Conservation (phyloP, 1,140 invertebrate species). For the Oncopeltus fasciatus region DNA sequence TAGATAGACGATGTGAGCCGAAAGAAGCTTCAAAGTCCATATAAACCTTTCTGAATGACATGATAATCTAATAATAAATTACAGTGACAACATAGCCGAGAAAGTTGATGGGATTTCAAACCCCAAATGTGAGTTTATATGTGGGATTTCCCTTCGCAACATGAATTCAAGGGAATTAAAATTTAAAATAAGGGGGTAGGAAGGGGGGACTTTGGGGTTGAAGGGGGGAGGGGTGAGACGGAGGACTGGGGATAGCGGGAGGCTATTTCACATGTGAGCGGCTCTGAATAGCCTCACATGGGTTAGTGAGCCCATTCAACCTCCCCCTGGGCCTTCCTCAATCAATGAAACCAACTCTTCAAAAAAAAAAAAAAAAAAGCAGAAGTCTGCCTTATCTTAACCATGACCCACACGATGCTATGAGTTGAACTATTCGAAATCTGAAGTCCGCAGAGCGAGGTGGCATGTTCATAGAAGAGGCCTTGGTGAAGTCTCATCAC, state of each 20-base stretch:
- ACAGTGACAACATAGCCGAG: no score
- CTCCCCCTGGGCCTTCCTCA: neutral
- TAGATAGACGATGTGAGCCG: no score
- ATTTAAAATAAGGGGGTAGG: neutral
- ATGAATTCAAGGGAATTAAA: neutral
- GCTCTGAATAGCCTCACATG: neutral
- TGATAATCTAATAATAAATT: no score
- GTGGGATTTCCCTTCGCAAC: neutral
- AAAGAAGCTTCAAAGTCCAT: no score
- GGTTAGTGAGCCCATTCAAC: slow-evolving; percentile 1
- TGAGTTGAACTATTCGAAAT: no score
- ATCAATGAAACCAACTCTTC: neutral
- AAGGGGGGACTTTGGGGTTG: neutral
- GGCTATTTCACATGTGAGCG: neutral
- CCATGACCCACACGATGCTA: neutral
- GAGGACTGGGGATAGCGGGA: neutral
- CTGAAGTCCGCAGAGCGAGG: no score
- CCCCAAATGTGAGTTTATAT: neutral
- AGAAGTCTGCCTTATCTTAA: neutral
- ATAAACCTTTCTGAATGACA: no score
- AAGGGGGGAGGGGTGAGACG: no score
- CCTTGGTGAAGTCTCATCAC: no score
- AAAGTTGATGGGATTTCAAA: neutral
- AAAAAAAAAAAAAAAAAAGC: neutral
- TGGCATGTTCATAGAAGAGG: no score